These are phyloP conservation scores for Sphaeramia orbicularis DNA, from an alignment of 2,797 vertebrate species.

Conservation along the genomic window DNA sequence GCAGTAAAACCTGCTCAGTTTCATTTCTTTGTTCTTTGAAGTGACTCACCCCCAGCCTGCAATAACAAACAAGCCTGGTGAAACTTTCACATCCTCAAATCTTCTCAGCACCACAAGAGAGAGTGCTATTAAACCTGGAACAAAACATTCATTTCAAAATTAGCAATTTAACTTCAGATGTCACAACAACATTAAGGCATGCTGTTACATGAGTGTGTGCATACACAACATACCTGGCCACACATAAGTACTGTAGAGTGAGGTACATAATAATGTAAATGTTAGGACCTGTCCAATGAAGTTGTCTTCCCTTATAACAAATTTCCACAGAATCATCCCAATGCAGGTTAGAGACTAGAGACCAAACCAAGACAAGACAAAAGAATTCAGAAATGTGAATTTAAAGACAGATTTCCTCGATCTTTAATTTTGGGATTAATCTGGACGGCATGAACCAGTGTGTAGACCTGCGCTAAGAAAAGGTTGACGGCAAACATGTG, in stretches of 20 bases:
- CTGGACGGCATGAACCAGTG: not conserved
- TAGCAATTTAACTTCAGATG: not conserved
- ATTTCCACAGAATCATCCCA: constrained; percentile 96
- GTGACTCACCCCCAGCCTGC: constrained; percentile 95
- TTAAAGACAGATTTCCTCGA: not conserved
- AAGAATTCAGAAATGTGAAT: not conserved
- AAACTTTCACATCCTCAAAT: constrained; percentile 85
- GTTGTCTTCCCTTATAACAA: constrained; percentile 86
- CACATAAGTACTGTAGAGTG: constrained; percentile 93
- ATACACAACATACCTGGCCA: constrained; percentile 92
- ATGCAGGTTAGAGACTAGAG: constrained; percentile 89
- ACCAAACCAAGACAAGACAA: constrained; percentile 6
- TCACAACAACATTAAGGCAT: not conserved
- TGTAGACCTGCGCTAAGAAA: constrained; percentile 93
- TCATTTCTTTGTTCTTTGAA: constrained; percentile 9
- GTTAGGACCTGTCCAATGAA: constrained; percentile 89
- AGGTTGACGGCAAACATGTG: constrained; percentile 94
- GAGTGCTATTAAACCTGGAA: constrained; percentile 91
- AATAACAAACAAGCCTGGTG: constrained; percentile 85
- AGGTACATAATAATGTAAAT: constrained; percentile 91
- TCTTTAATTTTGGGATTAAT: not conserved
- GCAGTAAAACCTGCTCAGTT: constrained; percentile 4
- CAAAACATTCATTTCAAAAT: not conserved
- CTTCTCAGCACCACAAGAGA: constrained; percentile 90
- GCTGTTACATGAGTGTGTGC: not conserved